Evolutionary conservation across 2,797 vertebrate species (phyloP), one percentile per base, ranked within the genome.

Genomic region (Parambassis ranga): DNA sequence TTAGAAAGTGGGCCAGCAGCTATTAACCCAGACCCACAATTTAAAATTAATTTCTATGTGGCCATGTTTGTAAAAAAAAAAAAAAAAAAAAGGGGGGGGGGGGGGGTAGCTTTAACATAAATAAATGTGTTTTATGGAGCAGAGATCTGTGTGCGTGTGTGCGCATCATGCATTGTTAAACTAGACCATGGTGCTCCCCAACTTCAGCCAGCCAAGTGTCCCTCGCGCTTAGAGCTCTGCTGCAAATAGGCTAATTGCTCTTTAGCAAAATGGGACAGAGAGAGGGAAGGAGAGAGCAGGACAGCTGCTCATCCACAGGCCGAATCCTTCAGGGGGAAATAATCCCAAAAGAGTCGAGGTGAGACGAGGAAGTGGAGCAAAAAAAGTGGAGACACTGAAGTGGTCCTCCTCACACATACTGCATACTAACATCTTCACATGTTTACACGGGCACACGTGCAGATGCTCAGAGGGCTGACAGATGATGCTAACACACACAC

Each of bases 211-310:
- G 20, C 32, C 20, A 8, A 39, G n/a, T 3, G 37, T 71, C 77
- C 78, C 82, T 19, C 7, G 69, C 13, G 50, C 38, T 64, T 5
- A 23, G 65, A 41, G 57, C 57, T 47, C 36, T 33, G 10, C 58
- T 53, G 46, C 65, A 88, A 81, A 73, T 89, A 63, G 89, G 89
- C 68, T 91, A 91, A 91, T 91, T 88, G 82, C 71, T 86, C 52
- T 43, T 78, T 46, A 60, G 16, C 32, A 31, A 87, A 87, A 55
- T 84, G 83, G 85, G 59, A 68, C 81, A 64, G 56, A 63, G 28
- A 11, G 33, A 69, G 23, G 1, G 30, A 52, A 47, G n/a, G 11
- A 10, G 10, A 27, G 41, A 42, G 43, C 30, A 53, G 50, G 65
- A 19, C 37, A 14, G 37, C 31, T 9, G 1, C 24, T 71, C 14